A percentile compares a stretch with the other conserved stretches of the same genome.
These are phyloP conservation scores for Mesoclemmys tuberculata DNA, from an alignment of 2,113 vertebrate species.

Conservation along the genomic window DNA sequence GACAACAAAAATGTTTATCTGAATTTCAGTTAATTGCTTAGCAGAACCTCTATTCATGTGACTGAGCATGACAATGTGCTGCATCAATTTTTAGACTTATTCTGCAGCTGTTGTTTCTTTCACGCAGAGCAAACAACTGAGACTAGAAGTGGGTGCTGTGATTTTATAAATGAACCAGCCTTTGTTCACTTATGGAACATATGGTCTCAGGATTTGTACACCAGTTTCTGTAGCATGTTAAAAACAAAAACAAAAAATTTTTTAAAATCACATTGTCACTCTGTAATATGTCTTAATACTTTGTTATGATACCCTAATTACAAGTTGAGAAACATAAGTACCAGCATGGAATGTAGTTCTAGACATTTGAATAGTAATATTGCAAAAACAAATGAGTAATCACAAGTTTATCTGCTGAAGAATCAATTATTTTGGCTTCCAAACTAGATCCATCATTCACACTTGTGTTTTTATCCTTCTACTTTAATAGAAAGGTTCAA, in stretches of 20 bases:
- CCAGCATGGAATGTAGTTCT: not conserved
- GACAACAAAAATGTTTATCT: constrained; percentile 34
- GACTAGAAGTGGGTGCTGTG: not conserved
- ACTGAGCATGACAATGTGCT: not conserved
- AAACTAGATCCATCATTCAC: not conserved
- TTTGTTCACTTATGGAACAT: not conserved
- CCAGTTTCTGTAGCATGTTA: not conserved
- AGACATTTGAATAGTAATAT: not conserved
- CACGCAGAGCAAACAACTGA: not conserved
- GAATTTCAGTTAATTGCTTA: constrained; percentile 23
- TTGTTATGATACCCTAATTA: accelerated
- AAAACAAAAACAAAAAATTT: not conserved
- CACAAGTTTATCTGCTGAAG: not conserved
- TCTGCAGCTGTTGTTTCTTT: not conserved
- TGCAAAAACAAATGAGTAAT: not conserved
- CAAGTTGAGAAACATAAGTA: not conserved
- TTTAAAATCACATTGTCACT: not conserved
- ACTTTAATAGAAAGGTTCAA: not conserved
- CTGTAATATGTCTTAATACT: not conserved
- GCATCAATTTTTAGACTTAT: not conserved
- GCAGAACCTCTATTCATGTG: constrained; percentile 23
- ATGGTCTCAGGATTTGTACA: no score
- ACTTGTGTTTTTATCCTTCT: not conserved
- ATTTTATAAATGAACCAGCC: not conserved
- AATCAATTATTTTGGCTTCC: not conserved